Base-by-base conservation (phyloP, 1,140 invertebrate species). In the Glossosoma conforme region DNA sequence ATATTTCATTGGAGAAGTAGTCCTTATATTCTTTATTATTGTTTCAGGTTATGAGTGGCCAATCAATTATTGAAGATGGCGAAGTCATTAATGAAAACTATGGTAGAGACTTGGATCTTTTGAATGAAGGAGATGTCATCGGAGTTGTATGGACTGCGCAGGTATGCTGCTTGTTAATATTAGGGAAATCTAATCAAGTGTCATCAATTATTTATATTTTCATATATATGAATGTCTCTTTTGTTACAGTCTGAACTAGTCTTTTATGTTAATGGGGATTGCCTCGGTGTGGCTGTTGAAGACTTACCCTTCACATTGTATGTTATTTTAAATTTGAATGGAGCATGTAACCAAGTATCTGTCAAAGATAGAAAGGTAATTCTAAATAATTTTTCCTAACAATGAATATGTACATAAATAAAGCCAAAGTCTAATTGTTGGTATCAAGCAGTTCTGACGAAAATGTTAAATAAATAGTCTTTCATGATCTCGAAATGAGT, bases 311-410 rank as follows among this genome's bases (percentile, higher is more conserved):
- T 76, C 11, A 72, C 77, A 30, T 76, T 96, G 11, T 95, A 84
- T 78, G 92, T 87, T 6, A 82, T 97, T 10, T 80, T 96, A 18
- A 91, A 95, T 72, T 75, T 97, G 63, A 96, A 93, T 69, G 92
- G 91, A 2, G 92, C 93, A 68, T 95, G 91, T 74, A 85, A 90
- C 5, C 91, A 95, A 77, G 85, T 96, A 18, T 47, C 33, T n/a
- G 35, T 38, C n/a, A n/a, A n/a, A 21, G 20, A 47, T 25, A 17
- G 36, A 19, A 38, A 47, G 35, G 54, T 57, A 42, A 18, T 10
- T 32, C 6, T 33, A n/a, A n/a, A 17, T 21, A 9, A 20, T 15
- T 6, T 32, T 44, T 20, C n/a, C n/a, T 3, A 10, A 15, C 6
- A 3, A 20, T 24, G 20, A 21, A 4, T 20, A 11, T 37, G 3